These are phyloP conservation scores for Mionectes macconnelli DNA, from an alignment of 2,113 vertebrate genomes.

Conservation along the genomic window DNA sequence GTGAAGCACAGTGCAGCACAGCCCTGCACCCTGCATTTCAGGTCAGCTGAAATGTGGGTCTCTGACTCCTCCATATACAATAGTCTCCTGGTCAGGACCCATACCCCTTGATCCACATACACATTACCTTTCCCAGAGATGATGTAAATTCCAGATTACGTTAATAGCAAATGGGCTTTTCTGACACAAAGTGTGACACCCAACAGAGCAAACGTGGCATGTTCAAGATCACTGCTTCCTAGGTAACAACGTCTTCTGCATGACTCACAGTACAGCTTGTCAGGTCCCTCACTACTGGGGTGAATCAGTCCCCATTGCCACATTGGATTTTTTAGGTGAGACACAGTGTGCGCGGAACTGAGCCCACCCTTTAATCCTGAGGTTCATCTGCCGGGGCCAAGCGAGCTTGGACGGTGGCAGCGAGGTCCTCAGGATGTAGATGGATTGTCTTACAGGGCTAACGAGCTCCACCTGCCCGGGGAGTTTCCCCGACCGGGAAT, in stretches of 20 bases:
- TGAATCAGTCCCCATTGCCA: background rate
- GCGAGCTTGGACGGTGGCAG: no score
- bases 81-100: background rate
- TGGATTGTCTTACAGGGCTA: no score
- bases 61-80: accelerated
- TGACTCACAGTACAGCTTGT: background rate
- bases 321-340: no score
- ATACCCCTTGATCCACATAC: background rate
- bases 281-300: background rate
- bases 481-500: no score
- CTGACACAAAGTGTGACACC: background rate
- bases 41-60: background rate
- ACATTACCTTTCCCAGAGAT: background rate
- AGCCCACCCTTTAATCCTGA: no score
- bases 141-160: background rate
- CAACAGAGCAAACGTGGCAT: background rate
- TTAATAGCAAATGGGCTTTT: background rate
- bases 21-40: background rate
- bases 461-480: no score
- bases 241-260: background rate
- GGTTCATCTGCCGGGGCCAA: no score
- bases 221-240: background rate
- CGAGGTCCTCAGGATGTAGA: no score
- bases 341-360: no score
- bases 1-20: accelerated